Base-by-base conservation (phyloP, 2,113 vertebrate genomes). In the Ursus arctos region DNA sequence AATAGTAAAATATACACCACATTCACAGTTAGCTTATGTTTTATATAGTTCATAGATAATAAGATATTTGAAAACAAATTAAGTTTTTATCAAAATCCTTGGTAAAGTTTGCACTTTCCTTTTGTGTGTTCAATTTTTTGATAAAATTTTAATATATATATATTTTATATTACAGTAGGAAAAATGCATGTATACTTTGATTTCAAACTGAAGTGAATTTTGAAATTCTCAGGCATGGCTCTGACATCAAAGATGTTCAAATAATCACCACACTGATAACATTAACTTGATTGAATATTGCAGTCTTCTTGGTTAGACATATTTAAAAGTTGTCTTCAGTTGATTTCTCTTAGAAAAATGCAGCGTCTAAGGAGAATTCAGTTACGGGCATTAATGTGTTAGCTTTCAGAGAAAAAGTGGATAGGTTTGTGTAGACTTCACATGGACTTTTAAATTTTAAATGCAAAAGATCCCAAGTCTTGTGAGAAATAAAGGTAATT, bases 201-300 rank as follows among this genome's bases (percentile, higher is more conserved):
- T 98, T 98, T 98, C 94, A 96, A 96, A 98, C 93, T 96, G 91
- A 97, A 93, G 92, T 95, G 88, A 94, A 96, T 83, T 96, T 98
- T 97, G 82, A 95, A 96, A 97, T 97, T 98, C 94, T 87, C 47
- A 94, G 67, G 77, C 74, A 72, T 83, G n/a, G 24, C 49, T 86
- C 57, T 87, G 67, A 97, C 91, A 97, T 95, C 96, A 98, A 97
- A 97, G 93, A 86, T 93, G 96, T 97, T 98, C 93, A 98, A 97
- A 97, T 97, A 96, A 95, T 96, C 88, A 72, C 49, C 51, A 76
- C 36, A 93, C n/a, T 91, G 94, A 97, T 98, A 96, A 97, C 33
- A 93, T 92, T 97, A 96, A 97, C 84, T 97, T 98, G 72, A 97
- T 69, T 95, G 88, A 96, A 91, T 90, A 93, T 88, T 96, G 93